A percentile compares a stretch with the other conserved stretches of the same genome.
These are phyloP conservation scores for Mizuhopecten yessoensis DNA, from an alignment of 1,140 invertebrate genomes.

Conservation along the genomic window DNA sequence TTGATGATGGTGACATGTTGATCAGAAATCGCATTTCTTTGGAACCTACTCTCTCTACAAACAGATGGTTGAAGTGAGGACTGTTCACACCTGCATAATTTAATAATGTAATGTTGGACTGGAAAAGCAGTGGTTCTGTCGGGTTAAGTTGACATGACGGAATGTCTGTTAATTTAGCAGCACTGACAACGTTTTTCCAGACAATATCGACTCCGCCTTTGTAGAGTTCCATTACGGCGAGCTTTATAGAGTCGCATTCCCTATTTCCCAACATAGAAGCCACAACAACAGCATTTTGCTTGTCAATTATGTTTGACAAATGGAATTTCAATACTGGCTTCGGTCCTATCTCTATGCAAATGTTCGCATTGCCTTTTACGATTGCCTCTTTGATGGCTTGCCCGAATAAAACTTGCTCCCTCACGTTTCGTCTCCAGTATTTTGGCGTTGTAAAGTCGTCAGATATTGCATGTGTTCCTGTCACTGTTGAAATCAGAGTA, in stretches of 20 bases:
- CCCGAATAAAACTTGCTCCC: slow-evolving; percentile 54
- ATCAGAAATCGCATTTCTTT: neutral
- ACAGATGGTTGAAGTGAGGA: neutral
- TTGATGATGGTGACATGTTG: neutral
- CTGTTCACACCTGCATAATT: neutral
- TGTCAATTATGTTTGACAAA: slow-evolving; percentile 54
- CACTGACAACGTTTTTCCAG: slow-evolving; percentile 55
- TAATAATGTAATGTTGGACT: neutral
- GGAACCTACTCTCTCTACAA: neutral
- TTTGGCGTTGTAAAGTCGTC: neutral
- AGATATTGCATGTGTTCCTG: neutral
- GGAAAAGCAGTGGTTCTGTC: neutral
- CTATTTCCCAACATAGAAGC: slow-evolving; percentile 61
- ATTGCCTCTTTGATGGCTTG: slow-evolving; percentile 51
- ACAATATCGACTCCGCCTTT: slow-evolving; percentile 44
- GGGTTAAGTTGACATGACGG: neutral
- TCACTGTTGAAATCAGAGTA: slow-evolving; percentile 58
- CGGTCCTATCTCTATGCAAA: slow-evolving; percentile 67
- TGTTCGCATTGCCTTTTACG: too few species aligned
- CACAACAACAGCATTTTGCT: slow-evolving; percentile 40
- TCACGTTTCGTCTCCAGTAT: slow-evolving; percentile 62
- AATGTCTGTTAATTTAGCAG: neutral
- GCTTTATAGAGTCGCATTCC: slow-evolving; percentile 56
- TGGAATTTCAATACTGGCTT: slow-evolving; percentile 67
- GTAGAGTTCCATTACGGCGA: slow-evolving; percentile 49